Evolutionary conservation across 2,113 vertebrate species (phyloP), one percentile per base, ranked within the genome.

Genomic region (Himantopus leucocephalus): DNA sequence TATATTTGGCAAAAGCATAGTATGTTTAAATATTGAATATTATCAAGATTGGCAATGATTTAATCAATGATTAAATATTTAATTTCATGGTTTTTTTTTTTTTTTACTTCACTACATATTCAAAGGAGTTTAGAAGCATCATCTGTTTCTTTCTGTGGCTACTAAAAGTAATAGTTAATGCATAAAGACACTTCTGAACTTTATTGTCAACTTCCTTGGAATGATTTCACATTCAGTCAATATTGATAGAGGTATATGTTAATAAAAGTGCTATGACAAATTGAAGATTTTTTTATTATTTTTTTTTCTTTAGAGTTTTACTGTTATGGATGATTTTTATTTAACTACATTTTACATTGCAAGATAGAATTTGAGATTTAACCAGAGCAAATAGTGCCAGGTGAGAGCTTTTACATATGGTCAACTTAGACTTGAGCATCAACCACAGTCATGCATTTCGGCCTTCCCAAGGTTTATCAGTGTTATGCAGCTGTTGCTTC

Each of bases 381-480:
- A 67, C 43, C 23, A 21, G 52, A 73, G 43, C 9, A 87, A 73
- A 70, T 2, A 4, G 8, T 37, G 70, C 66, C 64, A 79, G 32
- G 43, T 71, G 41, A 41, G 39, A 88, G 17, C 70, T 92, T 77
- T 76, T 67, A 18, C 15, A 17, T 73, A 6, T 23, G 41, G 62
- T 35, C 6, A 16, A 8, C 43, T 92, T 35, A 66, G 52, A 67
- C 19, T 66, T 50, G n/a, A 92, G 47, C 52, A 48, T n/a, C 20
- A 48, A 64, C 39, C 70, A 35, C 10, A 55, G 37, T 29, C 6
- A 37, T 2, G 5, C 17, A 10, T 66, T 90, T 94, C 0, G 2
- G 62, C 50, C 66, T 87, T 93, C 75, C 79, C 64, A 76, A 75
- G 39, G 81, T 97, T 98, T 97, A 97, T 98, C 98, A 89, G 55